Conservation (phyloP, 2,797 vertebrate species). For the Rhyacichthys aspro region DNA sequence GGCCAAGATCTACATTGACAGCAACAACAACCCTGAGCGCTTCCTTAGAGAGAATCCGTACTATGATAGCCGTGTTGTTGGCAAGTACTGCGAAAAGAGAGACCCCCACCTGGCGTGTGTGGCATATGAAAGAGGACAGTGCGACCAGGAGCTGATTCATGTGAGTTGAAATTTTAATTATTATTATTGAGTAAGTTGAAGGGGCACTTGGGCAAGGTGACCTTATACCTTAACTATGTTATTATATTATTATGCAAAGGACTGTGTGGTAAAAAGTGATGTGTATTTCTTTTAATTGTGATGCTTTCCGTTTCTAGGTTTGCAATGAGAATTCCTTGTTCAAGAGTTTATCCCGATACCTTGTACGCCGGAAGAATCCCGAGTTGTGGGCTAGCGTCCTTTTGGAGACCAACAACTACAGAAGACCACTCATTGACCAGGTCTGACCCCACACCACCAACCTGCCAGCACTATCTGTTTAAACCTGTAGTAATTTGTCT, state of each 20-base stretch:
- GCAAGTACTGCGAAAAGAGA: slow-evolving; percentile 94
- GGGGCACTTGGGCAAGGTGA: too few species aligned
- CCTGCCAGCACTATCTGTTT: background rate
- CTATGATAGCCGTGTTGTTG: slow-evolving; percentile 92
- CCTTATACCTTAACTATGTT: too few species aligned
- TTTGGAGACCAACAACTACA: slow-evolving; percentile 90
- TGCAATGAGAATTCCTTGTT: slow-evolving; percentile 97
- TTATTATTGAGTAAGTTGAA: too few species aligned
- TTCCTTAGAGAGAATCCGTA: slow-evolving; percentile 91
- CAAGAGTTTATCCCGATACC: slow-evolving; percentile 92
- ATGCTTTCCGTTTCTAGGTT: slow-evolving; percentile 76
- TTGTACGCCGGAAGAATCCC: slow-evolving; percentile 92
- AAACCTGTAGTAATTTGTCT: background rate
- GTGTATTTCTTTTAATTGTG: background rate
- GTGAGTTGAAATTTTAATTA: slow-evolving; percentile 70
- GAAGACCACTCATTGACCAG: slow-evolving; percentile 93
- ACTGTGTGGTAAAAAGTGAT: background rate
- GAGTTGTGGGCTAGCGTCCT: slow-evolving; percentile 93
- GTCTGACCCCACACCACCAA: slow-evolving; percentile 55
- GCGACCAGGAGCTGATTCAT: slow-evolving; percentile 92
- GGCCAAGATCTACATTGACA: slow-evolving; percentile 96
- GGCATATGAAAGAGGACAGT: slow-evolving; percentile 92
- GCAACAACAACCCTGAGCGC: slow-evolving; percentile 92
- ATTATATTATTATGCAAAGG: background rate
- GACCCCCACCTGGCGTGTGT: slow-evolving; percentile 95